Evolutionary conservation across 2,797 vertebrate genomes (phyloP), one percentile per base, ranked within the genome.

Genomic region (Liparis tanakae): DNA sequence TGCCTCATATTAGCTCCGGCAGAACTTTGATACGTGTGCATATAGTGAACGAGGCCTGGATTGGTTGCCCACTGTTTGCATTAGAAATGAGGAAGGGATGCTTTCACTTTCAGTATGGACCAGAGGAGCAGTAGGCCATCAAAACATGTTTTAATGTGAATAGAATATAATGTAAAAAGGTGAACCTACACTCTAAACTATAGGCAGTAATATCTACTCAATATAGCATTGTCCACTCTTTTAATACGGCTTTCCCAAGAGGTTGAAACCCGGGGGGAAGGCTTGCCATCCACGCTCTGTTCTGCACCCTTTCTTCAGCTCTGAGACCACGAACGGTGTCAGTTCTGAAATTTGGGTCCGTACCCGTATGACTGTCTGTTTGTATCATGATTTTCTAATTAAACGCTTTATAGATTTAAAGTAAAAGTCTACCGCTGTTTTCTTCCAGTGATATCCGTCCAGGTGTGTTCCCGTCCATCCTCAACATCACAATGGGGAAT

Each of bases 281-380:
- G 30, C 10, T 53, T 51, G 54, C 15, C 22, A 30, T 30, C 25
- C 25, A n/a, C n/a, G n/a, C n/a, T n/a, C n/a, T n/a, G n/a, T n/a
- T n/a, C 66, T 18, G 44, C 22, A 61, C 65, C 70, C 4, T 6
- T 44, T 14, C 8, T 36, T 77, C 30, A 54, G 10, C 62, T 7
- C 7, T 48, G 10, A 57, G 50, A n/a, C n/a, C n/a, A n/a, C n/a
- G n/a, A n/a, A n/a, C n/a, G n/a, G n/a, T n/a, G n/a, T n/a, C n/a
- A n/a, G n/a, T n/a, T n/a, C n/a, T n/a, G n/a, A n/a, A n/a, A n/a
- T n/a, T n/a, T n/a, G n/a, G n/a, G n/a, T n/a, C n/a, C n/a, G n/a
- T n/a, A n/a, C n/a, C n/a, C n/a, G n/a, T n/a, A n/a, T n/a, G n/a
- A n/a, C n/a, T n/a, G n/a, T n/a, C n/a, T n/a, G n/a, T n/a, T n/a